Percentiles rank a stretch among this genome's conserved stretches.
These are phyloP conservation scores for Heteromurus nitidus DNA, from an alignment of 2,888 invertebrate species.

Conservation along the genomic window DNA sequence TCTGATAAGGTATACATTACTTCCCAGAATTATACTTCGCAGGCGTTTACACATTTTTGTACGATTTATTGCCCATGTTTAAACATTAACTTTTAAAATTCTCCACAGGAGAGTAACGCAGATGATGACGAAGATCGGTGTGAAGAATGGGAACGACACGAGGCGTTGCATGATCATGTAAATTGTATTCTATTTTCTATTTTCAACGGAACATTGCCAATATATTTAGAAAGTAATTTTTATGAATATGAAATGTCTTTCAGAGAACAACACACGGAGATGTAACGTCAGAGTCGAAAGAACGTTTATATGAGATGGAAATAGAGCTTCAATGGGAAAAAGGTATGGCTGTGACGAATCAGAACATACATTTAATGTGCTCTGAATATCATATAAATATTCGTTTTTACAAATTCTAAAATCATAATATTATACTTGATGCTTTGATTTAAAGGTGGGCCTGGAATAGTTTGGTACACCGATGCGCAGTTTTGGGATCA, in stretches of 20 bases:
- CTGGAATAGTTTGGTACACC: slow-evolving; percentile 79
- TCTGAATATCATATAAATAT: not conserved
- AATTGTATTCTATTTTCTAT: no score
- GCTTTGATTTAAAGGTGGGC: slow-evolving; percentile 76
- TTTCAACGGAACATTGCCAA: not conserved
- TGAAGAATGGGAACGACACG: slow-evolving; percentile 79
- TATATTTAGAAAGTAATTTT: not conserved
- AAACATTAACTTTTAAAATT: not conserved
- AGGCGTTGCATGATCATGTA: slow-evolving; percentile 77
- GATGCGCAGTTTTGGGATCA: slow-evolving; percentile 79
- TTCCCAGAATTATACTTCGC: no score
- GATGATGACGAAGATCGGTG: slow-evolving; percentile 75
- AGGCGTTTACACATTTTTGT: no score
- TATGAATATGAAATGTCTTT: not conserved
- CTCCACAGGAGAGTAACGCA: slow-evolving; percentile 73
- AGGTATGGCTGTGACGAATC: slow-evolving; percentile 74
- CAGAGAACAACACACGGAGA: slow-evolving; percentile 69
- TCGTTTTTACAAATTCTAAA: not conserved
- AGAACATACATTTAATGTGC: not conserved
- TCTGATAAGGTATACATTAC: slow-evolving; percentile 57
- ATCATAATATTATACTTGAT: no score
- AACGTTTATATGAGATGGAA: slow-evolving; percentile 76
- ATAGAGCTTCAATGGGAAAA: slow-evolving; percentile 79
- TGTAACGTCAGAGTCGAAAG: slow-evolving; percentile 75
- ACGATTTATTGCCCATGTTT: not conserved